Evolutionary conservation across 2,888 invertebrate species (phyloP), one percentile per base, ranked within the genome.

Genomic region (Limnephilus marmoratus): DNA sequence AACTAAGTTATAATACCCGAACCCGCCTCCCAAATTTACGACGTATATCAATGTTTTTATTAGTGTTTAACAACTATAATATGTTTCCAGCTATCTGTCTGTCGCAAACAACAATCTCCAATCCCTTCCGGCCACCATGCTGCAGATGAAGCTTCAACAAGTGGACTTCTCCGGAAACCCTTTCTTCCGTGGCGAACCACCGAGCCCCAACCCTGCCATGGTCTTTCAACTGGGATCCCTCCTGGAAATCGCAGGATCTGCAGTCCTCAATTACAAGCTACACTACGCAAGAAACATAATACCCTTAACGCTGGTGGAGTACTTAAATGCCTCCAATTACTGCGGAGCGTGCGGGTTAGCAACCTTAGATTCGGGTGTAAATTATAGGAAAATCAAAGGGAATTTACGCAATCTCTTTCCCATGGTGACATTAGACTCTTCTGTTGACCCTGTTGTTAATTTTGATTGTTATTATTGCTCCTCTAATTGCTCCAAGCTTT

Each of bases 101-200:
- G 94, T 97, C 82, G 96, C 97, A 0, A 95, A 96, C 87, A 97
- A 97, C 94, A 94, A 94, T 24, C 94, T 97, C 85, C 93, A 94
- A 81, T 95, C 95, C 85, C 94, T 97, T 91, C 97, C 97, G n/a
- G 97, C 97, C 91, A 97, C 97, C 94, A 95, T 97, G 91, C 95
- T 95, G 94, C 96, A 96, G 91, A 95, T 97, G 93, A 95, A 94
- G 3, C 94, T 97, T 53, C 96, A 96, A 91, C 95, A 95, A 85
- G 94, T 97, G 91, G 97, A 97, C 94, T 94, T 97, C 53, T 96
- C 97, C 1, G 94, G 95, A 31, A 97, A 97, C 94, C 95, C 95
- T 81, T 97, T 97, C 94, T 94, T 94, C 93, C 94, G 92, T 13
- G 94, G 93, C 37, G 93, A 93, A 83, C 93, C 92, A 53, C 88